These are phyloP conservation scores for Archips xylosteana DNA, from an alignment of 2,888 invertebrate genomes.

Conservation along the genomic window DNA sequence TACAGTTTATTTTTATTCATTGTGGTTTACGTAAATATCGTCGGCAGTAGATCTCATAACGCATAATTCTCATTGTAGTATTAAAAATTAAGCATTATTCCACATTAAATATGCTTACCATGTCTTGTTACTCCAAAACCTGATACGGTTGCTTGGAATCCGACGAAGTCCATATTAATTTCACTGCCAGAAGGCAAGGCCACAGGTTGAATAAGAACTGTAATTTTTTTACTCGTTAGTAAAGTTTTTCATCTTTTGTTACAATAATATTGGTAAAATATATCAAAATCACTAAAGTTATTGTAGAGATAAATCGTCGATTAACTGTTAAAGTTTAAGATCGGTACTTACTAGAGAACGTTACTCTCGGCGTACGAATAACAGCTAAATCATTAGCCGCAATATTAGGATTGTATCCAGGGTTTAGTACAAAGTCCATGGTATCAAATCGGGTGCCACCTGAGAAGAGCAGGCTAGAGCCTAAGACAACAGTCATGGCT, in stretches of 20 bases:
- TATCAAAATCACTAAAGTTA: background rate
- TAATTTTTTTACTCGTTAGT: slow-evolving; percentile 1
- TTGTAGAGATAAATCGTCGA: background rate
- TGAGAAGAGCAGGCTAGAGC: slow-evolving; percentile 57
- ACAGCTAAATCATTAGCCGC: slow-evolving; percentile 42
- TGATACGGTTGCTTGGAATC: slow-evolving; percentile 54
- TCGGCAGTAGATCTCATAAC: background rate
- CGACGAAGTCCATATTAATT: slow-evolving; percentile 52
- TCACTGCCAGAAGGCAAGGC: slow-evolving; percentile 57
- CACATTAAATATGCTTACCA: slow-evolving; percentile 45
- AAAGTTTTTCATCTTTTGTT: too few species aligned
- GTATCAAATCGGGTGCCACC: slow-evolving; percentile 42
- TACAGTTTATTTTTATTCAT: too few species aligned
- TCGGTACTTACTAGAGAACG: slow-evolving; percentile 35
- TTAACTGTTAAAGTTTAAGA: background rate
- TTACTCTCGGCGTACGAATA: slow-evolving; percentile 19
- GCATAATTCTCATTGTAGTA: too few species aligned
- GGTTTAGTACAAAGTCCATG: slow-evolving; percentile 23
- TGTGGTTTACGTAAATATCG: too few species aligned
- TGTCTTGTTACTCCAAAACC: slow-evolving; percentile 61
- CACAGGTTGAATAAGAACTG: slow-evolving; percentile 56
- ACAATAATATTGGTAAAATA: background rate
- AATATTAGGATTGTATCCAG: slow-evolving; percentile 33
- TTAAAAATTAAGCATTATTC: too few species aligned
- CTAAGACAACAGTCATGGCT: slow-evolving; percentile 55